Base-by-base conservation (phyloP, 2,888 invertebrate species). In the Thymelicus lineola region DNA sequence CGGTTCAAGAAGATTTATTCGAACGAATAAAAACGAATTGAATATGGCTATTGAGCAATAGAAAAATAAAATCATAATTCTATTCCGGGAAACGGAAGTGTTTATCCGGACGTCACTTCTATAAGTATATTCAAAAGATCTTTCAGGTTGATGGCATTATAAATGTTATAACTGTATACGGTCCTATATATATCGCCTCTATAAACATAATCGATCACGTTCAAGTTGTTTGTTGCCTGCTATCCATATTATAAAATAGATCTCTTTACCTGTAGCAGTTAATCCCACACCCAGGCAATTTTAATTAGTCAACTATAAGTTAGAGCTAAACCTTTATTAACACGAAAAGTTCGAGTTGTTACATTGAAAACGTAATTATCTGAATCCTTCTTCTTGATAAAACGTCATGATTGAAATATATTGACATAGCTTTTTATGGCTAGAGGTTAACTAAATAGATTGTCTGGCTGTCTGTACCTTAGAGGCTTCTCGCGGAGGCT, bases 401-500 rank as follows among this genome's bases (percentile, higher is more conserved):
- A 28, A 28, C 28, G 12, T 14, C 15, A 15, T 17, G 48, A 6
- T 50, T 17, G 17, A 17, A 50, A 50, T 50, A 20, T 0, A 53
- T 53, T 12, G 20, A 53, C 12, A 20, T 20, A 20, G 53, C 53
- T 20, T 53, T 53, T 20, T 53, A 53, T 53, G 6, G 12, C 10
- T 20, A 20, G 10, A 20, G 53, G 20, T 53, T 12, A 53, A 38
- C 50, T 35, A 53, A 50, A 38, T 63, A 63, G 63, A 59, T 38
- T 42, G 59, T 53, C 63, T 63, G 63, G 36, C 63, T 63, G 62
- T 46, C 36, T 50, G 46, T 53, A 28, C 48, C 17, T 17, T n/a
- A 12, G 50, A 20, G 48, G 63, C 17, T 63, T 15, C 15, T 10
- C 62, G 63, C 12, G 7, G 53, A 36, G n/a, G n/a, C 73, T 76